Evolutionary conservation across 2,888 invertebrate species (phyloP).

Genomic region (Agapostemon virescens): DNA sequence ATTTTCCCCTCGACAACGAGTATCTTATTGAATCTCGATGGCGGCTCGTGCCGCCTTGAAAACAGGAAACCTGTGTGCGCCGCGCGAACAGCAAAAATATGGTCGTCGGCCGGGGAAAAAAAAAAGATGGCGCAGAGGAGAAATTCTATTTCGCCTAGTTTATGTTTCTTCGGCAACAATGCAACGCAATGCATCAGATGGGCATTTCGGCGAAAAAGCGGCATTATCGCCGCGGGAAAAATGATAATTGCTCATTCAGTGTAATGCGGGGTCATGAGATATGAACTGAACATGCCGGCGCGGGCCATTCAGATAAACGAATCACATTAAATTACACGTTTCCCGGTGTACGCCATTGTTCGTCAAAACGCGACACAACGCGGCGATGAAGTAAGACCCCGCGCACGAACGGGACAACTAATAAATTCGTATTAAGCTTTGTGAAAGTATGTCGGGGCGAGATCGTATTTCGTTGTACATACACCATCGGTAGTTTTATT

Average conservation of each 20-base stretch:
- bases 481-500: slow-evolving; percentile 61
- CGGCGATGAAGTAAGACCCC: slow-evolving; percentile 42
- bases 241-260: slow-evolving; percentile 27
- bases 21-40: slow-evolving; percentile 52
- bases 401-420: slow-evolving; percentile 40
- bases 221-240: not conserved
- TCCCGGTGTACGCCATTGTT: slow-evolving; percentile 39
- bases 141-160: not conserved
- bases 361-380: slow-evolving; percentile 59
- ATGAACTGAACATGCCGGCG: slow-evolving; percentile 21
- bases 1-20: slow-evolving; percentile 24
- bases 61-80: not conserved
- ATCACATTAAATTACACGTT: slow-evolving; percentile 43
- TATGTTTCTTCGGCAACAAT: not conserved
- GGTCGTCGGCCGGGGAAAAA: not conserved
- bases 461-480: slow-evolving; percentile 61
- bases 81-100: not conserved
- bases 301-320: slow-evolving; percentile 35
- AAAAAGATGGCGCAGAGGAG: not conserved
- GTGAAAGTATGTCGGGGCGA: slow-evolving; percentile 54
- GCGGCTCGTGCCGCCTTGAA: not conserved
- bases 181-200: slow-evolving; percentile 1
- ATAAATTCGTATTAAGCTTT: slow-evolving; percentile 65
- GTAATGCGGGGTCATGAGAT: slow-evolving; percentile 2
- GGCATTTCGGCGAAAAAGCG: not conserved